These are phyloP conservation scores for Trissonchulus latispiculum DNA, from an alignment of 2,888 invertebrate genomes.

Conservation along the genomic window DNA sequence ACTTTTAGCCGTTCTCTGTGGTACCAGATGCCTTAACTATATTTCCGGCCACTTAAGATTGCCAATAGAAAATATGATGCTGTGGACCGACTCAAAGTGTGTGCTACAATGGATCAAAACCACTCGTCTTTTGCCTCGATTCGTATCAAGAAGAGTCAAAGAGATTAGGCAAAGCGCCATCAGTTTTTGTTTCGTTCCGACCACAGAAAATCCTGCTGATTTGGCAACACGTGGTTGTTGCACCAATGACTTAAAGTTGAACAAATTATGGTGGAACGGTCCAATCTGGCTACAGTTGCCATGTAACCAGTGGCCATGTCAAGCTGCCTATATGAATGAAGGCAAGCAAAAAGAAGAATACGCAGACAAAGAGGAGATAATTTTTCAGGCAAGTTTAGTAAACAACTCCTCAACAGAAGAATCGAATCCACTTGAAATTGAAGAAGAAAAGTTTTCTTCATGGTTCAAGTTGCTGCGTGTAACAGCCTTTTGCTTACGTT, in stretches of 20 bases:
- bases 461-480: neutral
- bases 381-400: too few species aligned
- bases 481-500: slow-evolving; percentile 10
- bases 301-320: neutral
- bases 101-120: slow-evolving; percentile 29
- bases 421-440: neutral
- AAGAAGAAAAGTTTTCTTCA: neutral
- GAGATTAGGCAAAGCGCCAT: slow-evolving; percentile 28
- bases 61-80: slow-evolving; percentile 19
- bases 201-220: slow-evolving; percentile 37
- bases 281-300: slow-evolving; percentile 28
- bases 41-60: slow-evolving; percentile 26
- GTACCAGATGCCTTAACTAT: slow-evolving; percentile 22
- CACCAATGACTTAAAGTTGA: slow-evolving; percentile 20
- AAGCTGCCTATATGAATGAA: neutral
- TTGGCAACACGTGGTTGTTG: slow-evolving; percentile 29
- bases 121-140: slow-evolving; percentile 20
- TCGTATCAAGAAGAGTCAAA: slow-evolving; percentile 31
- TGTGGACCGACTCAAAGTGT: slow-evolving; percentile 29
- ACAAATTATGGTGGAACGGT: slow-evolving; percentile 32
- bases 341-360: neutral
- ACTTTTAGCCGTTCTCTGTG: neutral
- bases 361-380: too few species aligned
- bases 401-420: neutral
- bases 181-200: slow-evolving; percentile 31